Conservation (phyloP, 2,888 invertebrate species). For the Pheosia gnoma region DNA sequence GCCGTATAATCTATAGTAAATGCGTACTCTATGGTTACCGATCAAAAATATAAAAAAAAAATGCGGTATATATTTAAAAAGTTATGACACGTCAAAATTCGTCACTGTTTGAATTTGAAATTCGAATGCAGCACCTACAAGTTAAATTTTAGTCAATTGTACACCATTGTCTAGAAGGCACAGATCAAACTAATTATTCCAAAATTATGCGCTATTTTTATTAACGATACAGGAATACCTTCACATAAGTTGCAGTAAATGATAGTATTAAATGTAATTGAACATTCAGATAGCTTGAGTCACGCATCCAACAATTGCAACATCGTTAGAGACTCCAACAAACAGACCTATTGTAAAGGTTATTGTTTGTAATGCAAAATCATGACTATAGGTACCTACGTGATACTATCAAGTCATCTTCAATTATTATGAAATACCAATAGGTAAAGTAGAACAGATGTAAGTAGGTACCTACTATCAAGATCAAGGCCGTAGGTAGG, state of each 20-base stretch:
- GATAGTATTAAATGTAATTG: constrained; percentile 28
- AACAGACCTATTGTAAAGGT: constrained; percentile 40
- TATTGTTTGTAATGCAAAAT: constrained; percentile 31
- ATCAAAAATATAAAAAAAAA: too few relatives aligned
- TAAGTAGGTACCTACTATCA: neutral
- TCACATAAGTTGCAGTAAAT: constrained; percentile 17
- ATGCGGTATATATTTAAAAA: too few relatives aligned
- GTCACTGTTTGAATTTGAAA: too few relatives aligned
- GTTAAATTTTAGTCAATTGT: too few relatives aligned
- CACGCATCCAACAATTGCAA: constrained; percentile 42
- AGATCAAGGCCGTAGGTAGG: too few relatives aligned
- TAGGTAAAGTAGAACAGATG: neutral
- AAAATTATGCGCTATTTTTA: neutral
- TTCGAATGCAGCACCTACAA: too few relatives aligned
- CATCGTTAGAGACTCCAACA: constrained; percentile 33
- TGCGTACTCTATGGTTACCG: too few relatives aligned
- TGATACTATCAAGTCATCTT: constrained; percentile 11
- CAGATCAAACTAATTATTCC: neutral
- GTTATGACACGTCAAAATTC: too few relatives aligned
- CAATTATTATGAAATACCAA: constrained; percentile 8
- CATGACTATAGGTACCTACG: constrained; percentile 15
- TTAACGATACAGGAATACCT: constrained; percentile 4
- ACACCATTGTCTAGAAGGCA: too few relatives aligned
- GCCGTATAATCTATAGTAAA: too few relatives aligned
- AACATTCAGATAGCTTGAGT: constrained; percentile 35